Conservation (phyloP, 2,113 vertebrate genomes). For the Gasterosteus aculeatus region DNA sequence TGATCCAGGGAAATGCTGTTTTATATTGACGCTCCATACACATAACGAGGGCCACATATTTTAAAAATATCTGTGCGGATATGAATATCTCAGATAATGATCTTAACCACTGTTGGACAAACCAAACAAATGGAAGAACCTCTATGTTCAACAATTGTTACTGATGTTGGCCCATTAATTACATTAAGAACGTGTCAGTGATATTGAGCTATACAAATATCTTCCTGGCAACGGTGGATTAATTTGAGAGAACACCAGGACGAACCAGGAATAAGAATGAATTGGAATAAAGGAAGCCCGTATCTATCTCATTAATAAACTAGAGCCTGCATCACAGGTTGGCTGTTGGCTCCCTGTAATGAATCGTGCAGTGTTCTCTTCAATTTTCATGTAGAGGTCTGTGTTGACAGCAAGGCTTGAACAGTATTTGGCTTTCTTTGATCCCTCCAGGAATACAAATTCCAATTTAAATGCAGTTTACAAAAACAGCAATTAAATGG, state of each 20-base stretch:
- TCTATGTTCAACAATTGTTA: not conserved
- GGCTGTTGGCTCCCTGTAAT: not conserved
- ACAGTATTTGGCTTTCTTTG: constrained; percentile 14
- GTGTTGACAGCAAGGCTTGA: not conserved
- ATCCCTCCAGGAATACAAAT: constrained; percentile 10
- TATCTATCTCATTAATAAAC: not conserved
- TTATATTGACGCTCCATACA: not conserved
- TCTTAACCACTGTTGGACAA: not conserved
- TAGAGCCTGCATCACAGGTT: not conserved
- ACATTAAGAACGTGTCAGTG: not conserved
- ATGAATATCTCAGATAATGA: not conserved
- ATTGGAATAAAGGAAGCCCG: not conserved
- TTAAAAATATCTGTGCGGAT: not conserved
- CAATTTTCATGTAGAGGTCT: not conserved
- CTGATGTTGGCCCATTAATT: not conserved
- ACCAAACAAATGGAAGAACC: not conserved
- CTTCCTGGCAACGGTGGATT: not conserved
- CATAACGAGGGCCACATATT: not conserved
- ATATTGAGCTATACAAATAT: not conserved
- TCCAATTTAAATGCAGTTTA: constrained; percentile 21
- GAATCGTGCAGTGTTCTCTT: not conserved
- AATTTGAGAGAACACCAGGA: not conserved
- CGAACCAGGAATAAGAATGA: not conserved
- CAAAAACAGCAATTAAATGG: constrained; percentile 23
- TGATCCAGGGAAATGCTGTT: not conserved